These are phyloP conservation scores for Brevipalpus yothersi DNA, from an alignment of 1,140 invertebrate genomes.

Conservation along the genomic window DNA sequence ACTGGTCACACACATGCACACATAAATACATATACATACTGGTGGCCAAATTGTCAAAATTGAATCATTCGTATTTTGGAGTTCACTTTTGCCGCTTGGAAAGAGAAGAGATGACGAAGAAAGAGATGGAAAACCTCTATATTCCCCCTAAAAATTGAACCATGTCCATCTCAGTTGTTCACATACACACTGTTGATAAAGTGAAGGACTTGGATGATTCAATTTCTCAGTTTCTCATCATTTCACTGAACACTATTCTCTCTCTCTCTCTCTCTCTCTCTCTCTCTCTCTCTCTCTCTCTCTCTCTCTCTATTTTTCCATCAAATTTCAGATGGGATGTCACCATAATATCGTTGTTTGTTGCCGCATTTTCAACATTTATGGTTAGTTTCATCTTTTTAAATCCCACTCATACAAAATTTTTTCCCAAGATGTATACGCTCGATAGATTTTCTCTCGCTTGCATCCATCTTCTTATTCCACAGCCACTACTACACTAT, in stretches of 20 bases:
- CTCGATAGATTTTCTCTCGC: not conserved
- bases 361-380: constrained; percentile 34
- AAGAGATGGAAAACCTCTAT: too few relatives aligned
- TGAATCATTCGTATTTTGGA: too few relatives aligned
- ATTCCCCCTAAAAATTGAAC: too few relatives aligned
- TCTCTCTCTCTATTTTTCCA: not conserved
- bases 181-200: too few relatives aligned
- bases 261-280: not conserved
- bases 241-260: not conserved
- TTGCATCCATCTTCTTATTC: not conserved
- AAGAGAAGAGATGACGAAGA: too few relatives aligned
- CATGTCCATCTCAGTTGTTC: too few relatives aligned
- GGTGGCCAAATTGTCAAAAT: too few relatives aligned
- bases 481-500: not conserved
- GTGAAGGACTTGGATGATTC: not conserved
- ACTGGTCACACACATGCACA: too few relatives aligned
- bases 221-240: not conserved
- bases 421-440: too few relatives aligned
- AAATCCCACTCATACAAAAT: too few relatives aligned
- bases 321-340: constrained; percentile 25
- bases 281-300: not conserved
- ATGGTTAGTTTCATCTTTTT: constrained; percentile 22
- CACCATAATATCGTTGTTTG: constrained; percentile 31
- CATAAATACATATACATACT: too few relatives aligned
- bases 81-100: too few relatives aligned